phyloP scores from a whole-genome alignment of 1,140 invertebrate species.

The Brachystomella parvula region DNA sequence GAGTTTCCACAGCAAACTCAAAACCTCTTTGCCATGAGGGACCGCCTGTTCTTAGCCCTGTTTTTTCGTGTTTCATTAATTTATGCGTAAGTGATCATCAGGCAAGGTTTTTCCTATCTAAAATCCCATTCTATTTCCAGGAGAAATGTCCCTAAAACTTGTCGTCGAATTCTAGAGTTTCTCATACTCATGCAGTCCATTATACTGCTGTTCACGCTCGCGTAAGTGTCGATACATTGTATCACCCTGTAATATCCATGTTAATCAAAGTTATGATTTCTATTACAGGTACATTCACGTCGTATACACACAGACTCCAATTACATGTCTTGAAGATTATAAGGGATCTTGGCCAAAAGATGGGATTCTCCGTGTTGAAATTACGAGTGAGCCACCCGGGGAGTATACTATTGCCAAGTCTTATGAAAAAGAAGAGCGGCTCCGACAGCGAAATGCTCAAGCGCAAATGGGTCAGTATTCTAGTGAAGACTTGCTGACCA shows the following conservation, averaged over 20 bases:
- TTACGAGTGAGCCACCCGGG: constrained; percentile 64
- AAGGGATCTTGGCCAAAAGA: constrained; percentile 85
- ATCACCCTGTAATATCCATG: constrained; percentile 32
- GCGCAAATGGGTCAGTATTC: constrained; percentile 54
- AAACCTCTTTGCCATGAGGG: constrained; percentile 57
- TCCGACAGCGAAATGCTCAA: constrained; percentile 52
- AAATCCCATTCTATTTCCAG: too few species aligned
- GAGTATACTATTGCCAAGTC: constrained; percentile 70
- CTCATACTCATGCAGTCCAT: constrained; percentile 73
- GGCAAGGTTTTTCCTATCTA: too few species aligned
- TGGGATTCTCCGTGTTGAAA: constrained; percentile 93
- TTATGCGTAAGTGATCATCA: constrained; percentile 81
- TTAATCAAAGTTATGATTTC: constrained; percentile 15
- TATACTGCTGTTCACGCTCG: constrained; percentile 28
- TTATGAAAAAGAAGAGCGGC: constrained; percentile 66
- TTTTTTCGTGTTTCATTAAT: constrained; percentile 84
- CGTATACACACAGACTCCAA: constrained; percentile 82
- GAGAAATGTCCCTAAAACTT: constrained; percentile 63
- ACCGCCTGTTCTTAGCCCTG: constrained; percentile 88
- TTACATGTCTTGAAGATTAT: constrained; percentile 85
- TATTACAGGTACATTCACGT: constrained; percentile 75
- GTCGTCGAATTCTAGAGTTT: constrained; percentile 84
- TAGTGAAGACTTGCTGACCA: constrained; percentile 52
- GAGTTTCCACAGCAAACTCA: constrained; percentile 34
- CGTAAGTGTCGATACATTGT: constrained; percentile 6